phyloP scores from a whole-genome alignment of 2,113 vertebrate genomes.

The Sebastes fasciatus region DNA sequence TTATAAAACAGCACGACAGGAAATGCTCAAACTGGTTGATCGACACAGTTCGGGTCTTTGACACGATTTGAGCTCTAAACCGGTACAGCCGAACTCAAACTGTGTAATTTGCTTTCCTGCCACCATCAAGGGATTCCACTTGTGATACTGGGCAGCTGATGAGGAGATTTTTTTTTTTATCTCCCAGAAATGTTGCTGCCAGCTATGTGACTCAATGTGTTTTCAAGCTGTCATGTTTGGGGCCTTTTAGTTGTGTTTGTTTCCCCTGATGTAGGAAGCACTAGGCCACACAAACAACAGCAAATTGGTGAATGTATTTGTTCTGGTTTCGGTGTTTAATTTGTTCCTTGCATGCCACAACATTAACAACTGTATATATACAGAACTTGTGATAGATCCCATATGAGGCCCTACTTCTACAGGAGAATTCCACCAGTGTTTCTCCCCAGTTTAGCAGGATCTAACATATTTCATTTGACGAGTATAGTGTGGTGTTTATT shows the following conservation, averaged over 20 bases:
- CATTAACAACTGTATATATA: neutral
- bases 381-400: neutral
- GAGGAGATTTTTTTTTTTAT: constrained; percentile 40
- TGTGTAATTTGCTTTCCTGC: constrained; percentile 39
- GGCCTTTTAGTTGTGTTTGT: constrained; percentile 25
- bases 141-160: constrained; percentile 33
- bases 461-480: neutral
- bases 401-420: neutral
- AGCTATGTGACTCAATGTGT: constrained; percentile 21
- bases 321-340: neutral
- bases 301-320: constrained; percentile 1
- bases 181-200: constrained; percentile 26
- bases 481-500: neutral
- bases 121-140: constrained; percentile 24
- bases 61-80: constrained; percentile 23
- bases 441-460: neutral
- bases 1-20: neutral
- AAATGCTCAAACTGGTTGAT: constrained; percentile 13
- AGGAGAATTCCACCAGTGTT: neutral
- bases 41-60: constrained; percentile 15
- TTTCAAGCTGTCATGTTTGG: constrained; percentile 41
- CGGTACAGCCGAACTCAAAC: constrained; percentile 9
- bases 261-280: constrained; percentile 1
- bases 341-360: neutral
- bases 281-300: neutral